Evolutionary conservation across 2,113 vertebrate genomes (phyloP), one percentile per base, ranked within the genome.

Genomic region (Brienomyrus longianalis): DNA sequence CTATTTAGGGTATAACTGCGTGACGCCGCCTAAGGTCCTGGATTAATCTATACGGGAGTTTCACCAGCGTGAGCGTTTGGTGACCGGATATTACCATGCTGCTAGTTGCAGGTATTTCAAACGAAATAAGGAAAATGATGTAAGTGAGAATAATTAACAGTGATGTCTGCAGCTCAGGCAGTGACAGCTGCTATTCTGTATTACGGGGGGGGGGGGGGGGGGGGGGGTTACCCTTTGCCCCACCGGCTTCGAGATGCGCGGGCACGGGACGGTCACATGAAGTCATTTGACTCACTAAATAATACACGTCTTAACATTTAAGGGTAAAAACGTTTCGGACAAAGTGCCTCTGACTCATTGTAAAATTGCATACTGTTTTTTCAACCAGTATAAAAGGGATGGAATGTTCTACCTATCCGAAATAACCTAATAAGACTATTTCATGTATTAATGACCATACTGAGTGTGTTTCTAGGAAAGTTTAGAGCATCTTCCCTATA

Each of bases 141-240:
- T 45, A 27, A 85, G 77, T 62, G 27, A 84, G 54, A 56, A 59
- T n/a, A 83, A 89, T 83, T 35, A 27, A 47, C 35, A 54, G 48
- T n/a, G 10, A n/a, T 85, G 35, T 39, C 59, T 31, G 35, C 77
- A 59, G 39, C 77, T 56, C 51, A 47, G 43, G 27, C 27, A 89
- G 88, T 89, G 89, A 85, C 89, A 89, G 89, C 80, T 89, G 89
- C 52, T 84, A n/a, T 80, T 23, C 52, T 80, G 52, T 83, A 39
- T 62, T 50, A 1, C 59, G 21, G 62, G 59, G 27, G 59, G 47
- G 35, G 5, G 31, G 39, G 39, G 39, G 66, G 21, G 83, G 5
- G 17, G n/a, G 31, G 85, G 10, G 11, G 0, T 9, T 48, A 50
- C 27, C 70, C 70, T 23, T 21, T 84, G 50, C 50, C 88, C 50